Evolutionary conservation across 2,888 invertebrate species (phyloP).

Genomic region (Globia sparganii): DNA sequence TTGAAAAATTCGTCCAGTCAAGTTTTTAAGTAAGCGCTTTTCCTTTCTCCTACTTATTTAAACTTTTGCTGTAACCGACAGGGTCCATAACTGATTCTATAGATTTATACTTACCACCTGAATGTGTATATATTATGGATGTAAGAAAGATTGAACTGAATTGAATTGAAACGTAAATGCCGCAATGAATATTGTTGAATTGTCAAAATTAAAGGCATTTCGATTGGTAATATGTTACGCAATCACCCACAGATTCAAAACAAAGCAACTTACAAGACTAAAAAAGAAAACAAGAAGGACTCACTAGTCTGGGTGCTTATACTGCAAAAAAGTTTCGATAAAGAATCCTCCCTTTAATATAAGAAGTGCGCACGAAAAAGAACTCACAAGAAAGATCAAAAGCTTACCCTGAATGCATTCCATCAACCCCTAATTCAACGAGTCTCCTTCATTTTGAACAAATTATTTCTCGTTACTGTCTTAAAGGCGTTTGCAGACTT

Average conservation of each 20-base stretch:
- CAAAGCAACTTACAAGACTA: background rate
- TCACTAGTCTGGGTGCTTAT: background rate
- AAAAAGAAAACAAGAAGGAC: slow-evolving; percentile 4
- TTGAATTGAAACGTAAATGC: background rate
- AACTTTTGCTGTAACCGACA: no score
- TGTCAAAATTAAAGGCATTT: no score
- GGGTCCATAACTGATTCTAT: no score
- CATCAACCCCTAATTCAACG: slow-evolving; percentile 46
- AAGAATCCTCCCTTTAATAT: slow-evolving; percentile 25
- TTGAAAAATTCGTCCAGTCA: background rate
- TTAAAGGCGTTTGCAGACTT: slow-evolving; percentile 54
- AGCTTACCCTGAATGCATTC: slow-evolving; percentile 47
- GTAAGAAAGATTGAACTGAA: no score
- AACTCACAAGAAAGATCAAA: slow-evolving; percentile 50
- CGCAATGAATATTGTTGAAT: background rate
- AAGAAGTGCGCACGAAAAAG: slow-evolving; percentile 25
- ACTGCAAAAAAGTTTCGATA: slow-evolving; percentile 5
- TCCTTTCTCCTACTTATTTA: no score
- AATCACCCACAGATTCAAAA: background rate
- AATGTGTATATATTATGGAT: no score
- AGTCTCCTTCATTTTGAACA: slow-evolving; percentile 49
- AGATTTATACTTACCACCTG: no score
- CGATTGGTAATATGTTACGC: no score
- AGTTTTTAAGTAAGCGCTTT: no score
- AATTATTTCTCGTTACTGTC: slow-evolving; percentile 63